Evolutionary conservation across 1,140 invertebrate species (phyloP), one percentile per base, ranked within the genome.

Genomic region (Plodia interpunctella): DNA sequence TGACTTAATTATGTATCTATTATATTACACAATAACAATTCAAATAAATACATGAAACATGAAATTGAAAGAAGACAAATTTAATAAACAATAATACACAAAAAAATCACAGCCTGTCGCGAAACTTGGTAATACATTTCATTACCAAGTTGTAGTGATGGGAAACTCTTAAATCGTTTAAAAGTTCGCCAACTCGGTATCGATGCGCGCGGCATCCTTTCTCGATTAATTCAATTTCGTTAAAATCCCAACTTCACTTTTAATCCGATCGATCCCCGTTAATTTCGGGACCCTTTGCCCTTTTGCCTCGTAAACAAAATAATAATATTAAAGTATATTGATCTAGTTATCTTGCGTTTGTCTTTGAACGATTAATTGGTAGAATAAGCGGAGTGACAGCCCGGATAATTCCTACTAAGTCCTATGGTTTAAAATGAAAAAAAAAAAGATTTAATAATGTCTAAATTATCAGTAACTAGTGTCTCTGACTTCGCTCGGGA

Each of bases 181-280:
- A 44, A 50, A 57, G 44, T 57, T 57, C 6, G 6, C 5, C 21
- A 28, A 20, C 44, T 44, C 64, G 11, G 57, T 70, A 62, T 54
- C 32, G 38, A 15, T 55, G 51, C 64, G 49, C 66, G 63, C 70
- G 72, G 73, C 77, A 81, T 79, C 74, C 73, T 78, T 74, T 72
- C 72, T 72, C 76, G 71, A 81, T 78, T 81, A 81, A 81, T 81
- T 78, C 74, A 67, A 72, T 80, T 79, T 74, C 60, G 73, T 75
- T 76, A 64, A 72, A 80, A 80, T 80, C 78, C 71, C 68, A 63
- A 81, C 74, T 81, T 78, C 69, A 74, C 72, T 74, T 72, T 74
- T 80, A 80, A 80, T 80, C 80, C 76, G 63, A 79, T 83, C 78
- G 78, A 78, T 72, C 72, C 74, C 74, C 55, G 69, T 74, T 75